Conservation (phyloP, 2,113 vertebrate species). For the Pheucticus melanocephalus region DNA sequence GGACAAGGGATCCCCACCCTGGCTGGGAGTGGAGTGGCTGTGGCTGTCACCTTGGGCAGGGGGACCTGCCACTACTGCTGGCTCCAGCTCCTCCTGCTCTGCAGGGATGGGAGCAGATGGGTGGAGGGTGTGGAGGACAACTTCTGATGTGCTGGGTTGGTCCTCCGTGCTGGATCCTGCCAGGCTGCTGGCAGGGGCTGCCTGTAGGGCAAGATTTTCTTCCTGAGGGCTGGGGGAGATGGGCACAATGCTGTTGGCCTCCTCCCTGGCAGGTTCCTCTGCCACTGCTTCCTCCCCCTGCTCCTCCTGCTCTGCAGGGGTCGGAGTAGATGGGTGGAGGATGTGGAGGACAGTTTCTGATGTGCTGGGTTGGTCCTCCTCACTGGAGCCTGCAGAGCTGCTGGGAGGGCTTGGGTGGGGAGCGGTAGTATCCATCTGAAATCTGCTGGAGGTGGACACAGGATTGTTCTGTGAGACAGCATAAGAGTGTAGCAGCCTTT, state of each 20-base stretch:
- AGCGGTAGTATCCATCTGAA: accelerated
- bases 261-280: neutral
- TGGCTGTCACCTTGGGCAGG: neutral
- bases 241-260: neutral
- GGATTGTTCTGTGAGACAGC: neutral
- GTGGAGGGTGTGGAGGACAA: no score
- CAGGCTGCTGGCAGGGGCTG: neutral
- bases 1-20: accelerated
- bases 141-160: accelerated
- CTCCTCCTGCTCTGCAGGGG: neutral
- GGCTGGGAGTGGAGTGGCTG: accelerated
- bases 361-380: neutral
- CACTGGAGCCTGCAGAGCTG: neutral
- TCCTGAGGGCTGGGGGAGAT: neutral
- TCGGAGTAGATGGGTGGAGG: neutral
- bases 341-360: accelerated
- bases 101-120: accelerated
- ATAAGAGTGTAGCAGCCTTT: neutral
- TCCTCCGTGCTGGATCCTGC: accelerated
- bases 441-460: neutral
- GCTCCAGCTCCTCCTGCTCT: neutral
- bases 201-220: no score
- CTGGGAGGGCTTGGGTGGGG: neutral
- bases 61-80: accelerated
- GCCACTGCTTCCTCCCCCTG: accelerated